Evolutionary conservation across 2,797 vertebrate genomes (phyloP), one percentile per base, ranked within the genome.

Genomic region (Netta rufina): DNA sequence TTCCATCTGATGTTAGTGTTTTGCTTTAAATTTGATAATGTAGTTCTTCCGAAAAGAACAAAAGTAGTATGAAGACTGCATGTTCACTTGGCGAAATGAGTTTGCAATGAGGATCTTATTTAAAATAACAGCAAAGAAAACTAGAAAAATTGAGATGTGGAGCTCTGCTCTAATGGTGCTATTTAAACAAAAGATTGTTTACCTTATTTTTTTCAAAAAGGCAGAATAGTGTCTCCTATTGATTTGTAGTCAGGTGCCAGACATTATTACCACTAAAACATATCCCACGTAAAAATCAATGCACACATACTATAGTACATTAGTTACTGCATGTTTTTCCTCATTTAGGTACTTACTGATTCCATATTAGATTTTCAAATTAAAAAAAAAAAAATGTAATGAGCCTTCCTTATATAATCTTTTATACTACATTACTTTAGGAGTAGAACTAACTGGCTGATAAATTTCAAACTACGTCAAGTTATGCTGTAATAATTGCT

Each of bases 231-330:
- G 89, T 65, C 72, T 97, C 75, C 70, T 84, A 84, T 96, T 97
- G 94, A 97, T 96, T 96, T 96, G 80, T 81, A 72, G 88, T 89
- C 95, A 97, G 90, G 80, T 97, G 92, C 65, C 90, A 97, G 91
- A 94, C n/a, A 12, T 81, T 69, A 92, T 95, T 97, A 96, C 71
- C 69, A 83, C 65, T 94, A 94, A 97, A 96, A 87, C 92, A 94
- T 78, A 91, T 80, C 91, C 93, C 82, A 94, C 84, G 88, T 71
- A 89, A 96, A 96, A 96, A 97, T 96, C 93, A 92, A 95, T 97
- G 72, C 72, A 85, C 78, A 53, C 75, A 93, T 96, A 94, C 86
- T 90, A 87, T 62, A 91, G 70, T 78, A 70, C 69, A 87, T 95
- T 95, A 96, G 94, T 95, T 97, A 77, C 41, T 76, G 4, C 30